These are phyloP conservation scores for Limenitis camilla DNA, from an alignment of 2,888 invertebrate genomes.

Conservation along the genomic window DNA sequence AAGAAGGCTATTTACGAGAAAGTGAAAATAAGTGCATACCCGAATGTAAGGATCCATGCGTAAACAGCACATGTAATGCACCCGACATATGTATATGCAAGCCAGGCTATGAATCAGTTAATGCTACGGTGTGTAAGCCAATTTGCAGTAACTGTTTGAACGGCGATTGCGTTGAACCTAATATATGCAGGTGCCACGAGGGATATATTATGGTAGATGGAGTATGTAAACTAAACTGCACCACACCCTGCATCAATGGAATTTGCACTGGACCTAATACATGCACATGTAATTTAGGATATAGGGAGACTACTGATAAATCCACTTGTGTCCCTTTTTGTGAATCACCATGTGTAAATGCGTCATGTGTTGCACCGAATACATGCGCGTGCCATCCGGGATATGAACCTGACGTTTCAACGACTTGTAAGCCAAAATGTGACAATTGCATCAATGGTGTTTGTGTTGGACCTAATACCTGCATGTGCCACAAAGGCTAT, in stretches of 20 bases:
- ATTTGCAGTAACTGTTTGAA: conserved; percentile 27
- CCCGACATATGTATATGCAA: conserved; percentile 52
- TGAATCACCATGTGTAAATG: conserved; percentile 28
- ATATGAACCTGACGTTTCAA: not conserved
- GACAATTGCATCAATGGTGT: conserved; percentile 39
- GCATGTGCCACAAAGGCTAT: conserved; percentile 30
- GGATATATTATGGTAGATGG: conserved; percentile 26
- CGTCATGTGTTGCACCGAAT: conserved; percentile 33
- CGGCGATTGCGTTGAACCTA: conserved; percentile 46
- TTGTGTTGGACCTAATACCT: conserved; percentile 29
- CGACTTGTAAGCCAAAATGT: conserved; percentile 27
- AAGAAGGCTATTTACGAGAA: conserved; percentile 30
- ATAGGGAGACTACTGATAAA: too few relatives aligned
- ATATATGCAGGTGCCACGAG: conserved; percentile 38
- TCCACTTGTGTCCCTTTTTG: conserved; percentile 28
- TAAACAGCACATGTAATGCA: conserved; percentile 47
- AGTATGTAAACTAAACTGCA: conserved; percentile 16
- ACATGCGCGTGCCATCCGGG: conserved; percentile 40
- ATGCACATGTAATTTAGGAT: too few relatives aligned
- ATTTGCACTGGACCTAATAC: conserved; percentile 25
- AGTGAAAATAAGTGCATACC: conserved; percentile 24
- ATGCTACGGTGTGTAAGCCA: conserved; percentile 23
- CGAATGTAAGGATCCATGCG: conserved; percentile 33
- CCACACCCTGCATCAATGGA: conserved; percentile 40
- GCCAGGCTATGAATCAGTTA: conserved; percentile 39